phyloP scores from a whole-genome alignment of 2,113 vertebrate species.

The Hipposideros armiger region DNA sequence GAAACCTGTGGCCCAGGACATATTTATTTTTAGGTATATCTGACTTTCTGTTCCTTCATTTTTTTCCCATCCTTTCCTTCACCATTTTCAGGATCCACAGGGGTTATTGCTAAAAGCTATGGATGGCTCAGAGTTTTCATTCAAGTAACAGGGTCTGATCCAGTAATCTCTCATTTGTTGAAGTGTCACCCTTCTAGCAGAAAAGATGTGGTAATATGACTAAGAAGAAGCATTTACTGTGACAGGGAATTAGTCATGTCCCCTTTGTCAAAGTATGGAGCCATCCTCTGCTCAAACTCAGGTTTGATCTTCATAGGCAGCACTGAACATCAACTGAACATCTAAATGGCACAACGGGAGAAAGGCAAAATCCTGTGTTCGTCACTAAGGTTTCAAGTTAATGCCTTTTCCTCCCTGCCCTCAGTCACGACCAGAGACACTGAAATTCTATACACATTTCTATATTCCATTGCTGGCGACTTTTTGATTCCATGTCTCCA shows the following conservation, averaged over 20 bases:
- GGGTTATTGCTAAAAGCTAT: neutral
- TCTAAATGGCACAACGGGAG: accelerated
- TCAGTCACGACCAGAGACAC: neutral
- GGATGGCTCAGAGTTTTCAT: neutral
- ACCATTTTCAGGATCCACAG: neutral
- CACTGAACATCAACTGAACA: neutral
- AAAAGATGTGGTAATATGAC: neutral
- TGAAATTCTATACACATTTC: neutral
- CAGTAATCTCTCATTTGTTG: neutral
- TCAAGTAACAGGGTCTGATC: neutral
- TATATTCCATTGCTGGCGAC: neutral
- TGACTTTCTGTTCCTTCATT: neutral
- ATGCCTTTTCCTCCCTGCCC: neutral
- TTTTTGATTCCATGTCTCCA: neutral
- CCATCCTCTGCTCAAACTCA: neutral
- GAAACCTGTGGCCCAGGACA: neutral
- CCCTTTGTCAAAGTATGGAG: neutral
- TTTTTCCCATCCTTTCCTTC: neutral
- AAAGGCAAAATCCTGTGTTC: neutral
- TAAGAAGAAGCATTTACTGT: neutral
- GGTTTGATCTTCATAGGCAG: neutral
- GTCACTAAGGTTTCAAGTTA: neutral
- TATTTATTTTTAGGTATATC: neutral
- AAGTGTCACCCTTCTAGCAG: neutral
- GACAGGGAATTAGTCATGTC: neutral